Conservation (phyloP, 2,888 invertebrate genomes). For the Molorchus minor region DNA sequence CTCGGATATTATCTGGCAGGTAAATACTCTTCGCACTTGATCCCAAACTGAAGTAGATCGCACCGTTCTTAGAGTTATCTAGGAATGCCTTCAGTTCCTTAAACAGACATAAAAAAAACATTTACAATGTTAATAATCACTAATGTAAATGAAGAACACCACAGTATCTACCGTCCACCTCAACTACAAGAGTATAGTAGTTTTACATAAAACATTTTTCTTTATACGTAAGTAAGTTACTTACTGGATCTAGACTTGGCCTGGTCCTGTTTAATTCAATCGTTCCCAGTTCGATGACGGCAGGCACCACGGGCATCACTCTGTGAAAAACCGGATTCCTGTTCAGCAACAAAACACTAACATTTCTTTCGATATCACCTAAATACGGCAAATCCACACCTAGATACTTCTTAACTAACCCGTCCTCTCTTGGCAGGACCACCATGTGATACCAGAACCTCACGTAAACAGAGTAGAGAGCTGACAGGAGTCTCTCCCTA, state of each 20-base stretch:
- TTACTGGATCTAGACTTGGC: conserved; percentile 26
- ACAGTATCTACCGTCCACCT: too few relatives aligned
- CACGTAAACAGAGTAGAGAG: conserved; percentile 23
- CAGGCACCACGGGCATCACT: conserved; percentile 34
- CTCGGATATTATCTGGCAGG: conserved; percentile 21
- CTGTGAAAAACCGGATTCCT: conserved; percentile 36
- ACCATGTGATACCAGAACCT: conserved; percentile 31
- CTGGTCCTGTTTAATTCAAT: not conserved
- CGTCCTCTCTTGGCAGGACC: conserved; percentile 32
- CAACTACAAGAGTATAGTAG: too few relatives aligned
- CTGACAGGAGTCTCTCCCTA: conserved; percentile 32
- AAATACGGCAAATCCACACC: conserved; percentile 43
- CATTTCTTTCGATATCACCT: conserved; percentile 37
- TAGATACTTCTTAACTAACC: conserved; percentile 40
- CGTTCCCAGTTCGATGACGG: conserved; percentile 29
- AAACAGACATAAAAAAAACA: conserved; percentile 6
- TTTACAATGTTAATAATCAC: too few relatives aligned
- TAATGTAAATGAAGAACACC: too few relatives aligned
- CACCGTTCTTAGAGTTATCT: conserved; percentile 40
- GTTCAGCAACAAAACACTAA: conserved; percentile 39
- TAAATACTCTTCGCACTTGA: conserved; percentile 30
- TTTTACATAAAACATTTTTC: too few relatives aligned
- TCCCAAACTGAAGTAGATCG: conserved; percentile 46
- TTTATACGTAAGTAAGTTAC: too few relatives aligned
- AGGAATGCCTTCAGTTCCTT: conserved; percentile 42